phyloP scores from a whole-genome alignment of 2,113 vertebrate species.

The Leiothrix lutea region DNA sequence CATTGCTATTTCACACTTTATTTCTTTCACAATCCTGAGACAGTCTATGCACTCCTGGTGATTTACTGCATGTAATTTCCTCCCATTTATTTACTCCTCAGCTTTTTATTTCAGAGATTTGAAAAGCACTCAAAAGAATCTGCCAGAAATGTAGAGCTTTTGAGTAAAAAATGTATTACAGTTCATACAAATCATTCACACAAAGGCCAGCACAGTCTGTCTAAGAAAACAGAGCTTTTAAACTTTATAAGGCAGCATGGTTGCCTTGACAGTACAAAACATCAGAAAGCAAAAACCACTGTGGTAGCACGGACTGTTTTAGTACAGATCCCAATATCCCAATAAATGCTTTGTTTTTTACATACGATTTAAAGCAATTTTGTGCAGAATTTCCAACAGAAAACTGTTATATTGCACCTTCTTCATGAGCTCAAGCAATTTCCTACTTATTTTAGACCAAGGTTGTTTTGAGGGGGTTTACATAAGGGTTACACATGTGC shows the following conservation, averaged over 20 bases:
- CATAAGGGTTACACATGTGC: background rate
- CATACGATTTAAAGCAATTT: background rate
- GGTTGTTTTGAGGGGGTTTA: background rate
- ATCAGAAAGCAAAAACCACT: background rate
- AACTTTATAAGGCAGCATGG: background rate
- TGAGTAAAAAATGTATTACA: background rate
- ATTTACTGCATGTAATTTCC: conserved; percentile 68
- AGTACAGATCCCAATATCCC: background rate
- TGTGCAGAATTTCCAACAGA: background rate
- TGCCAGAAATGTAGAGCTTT: background rate
- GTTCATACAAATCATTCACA: background rate
- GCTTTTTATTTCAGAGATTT: conserved; percentile 9
- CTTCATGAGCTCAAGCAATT: background rate
- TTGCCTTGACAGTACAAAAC: background rate
- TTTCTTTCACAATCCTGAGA: conserved; percentile 61
- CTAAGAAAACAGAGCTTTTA: background rate
- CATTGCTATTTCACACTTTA: conserved; percentile 72
- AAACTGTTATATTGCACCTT: background rate
- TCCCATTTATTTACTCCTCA: conserved; percentile 7
- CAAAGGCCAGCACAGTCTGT: background rate
- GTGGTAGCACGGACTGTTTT: background rate
- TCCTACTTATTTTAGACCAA: background rate
- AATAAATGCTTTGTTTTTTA: background rate
- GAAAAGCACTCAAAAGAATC: background rate
- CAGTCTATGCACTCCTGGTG: conserved; percentile 38